Conservation (phyloP, 2,888 invertebrate genomes). For the Drosophila pseudotakahashii region DNA sequence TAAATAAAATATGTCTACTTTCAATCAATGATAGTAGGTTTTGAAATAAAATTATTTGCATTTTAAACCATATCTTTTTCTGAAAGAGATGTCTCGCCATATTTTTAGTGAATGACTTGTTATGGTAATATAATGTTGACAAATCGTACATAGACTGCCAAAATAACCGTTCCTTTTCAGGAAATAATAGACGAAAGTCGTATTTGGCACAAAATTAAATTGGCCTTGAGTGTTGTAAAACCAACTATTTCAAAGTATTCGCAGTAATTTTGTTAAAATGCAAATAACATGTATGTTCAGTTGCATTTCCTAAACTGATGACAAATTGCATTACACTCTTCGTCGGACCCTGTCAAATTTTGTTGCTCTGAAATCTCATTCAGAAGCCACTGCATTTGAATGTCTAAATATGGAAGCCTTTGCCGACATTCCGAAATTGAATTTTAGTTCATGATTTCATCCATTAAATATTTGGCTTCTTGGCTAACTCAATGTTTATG, state of each 20-base stretch:
- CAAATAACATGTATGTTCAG: background rate
- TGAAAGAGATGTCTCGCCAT: too few relatives aligned
- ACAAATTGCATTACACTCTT: constrained; percentile 35
- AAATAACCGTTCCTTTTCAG: constrained; percentile 13
- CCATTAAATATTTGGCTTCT: constrained; percentile 41
- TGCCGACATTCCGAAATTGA: constrained; percentile 44
- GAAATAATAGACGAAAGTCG: constrained; percentile 17
- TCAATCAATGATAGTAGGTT: too few relatives aligned
- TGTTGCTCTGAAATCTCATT: constrained; percentile 23
- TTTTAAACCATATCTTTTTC: too few relatives aligned
- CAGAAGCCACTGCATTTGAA: constrained; percentile 7
- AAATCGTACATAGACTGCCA: background rate
- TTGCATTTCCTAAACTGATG: constrained; percentile 12
- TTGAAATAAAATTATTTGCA: too few relatives aligned
- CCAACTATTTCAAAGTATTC: background rate
- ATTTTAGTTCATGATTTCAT: constrained; percentile 63
- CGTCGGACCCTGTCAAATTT: constrained; percentile 27
- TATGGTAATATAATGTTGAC: background rate
- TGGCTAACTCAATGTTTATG: constrained; percentile 40
- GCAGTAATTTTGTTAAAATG: constrained; percentile 7
- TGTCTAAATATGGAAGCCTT: constrained; percentile 5
- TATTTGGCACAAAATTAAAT: constrained; percentile 26
- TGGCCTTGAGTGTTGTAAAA: constrained; percentile 2
- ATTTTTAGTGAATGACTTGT: background rate
- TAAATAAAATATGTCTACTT: too few relatives aligned